Evolutionary conservation across 2,888 invertebrate species (phyloP), one percentile per base, ranked within the genome.

Genomic region (Heliconius ethilla): DNA sequence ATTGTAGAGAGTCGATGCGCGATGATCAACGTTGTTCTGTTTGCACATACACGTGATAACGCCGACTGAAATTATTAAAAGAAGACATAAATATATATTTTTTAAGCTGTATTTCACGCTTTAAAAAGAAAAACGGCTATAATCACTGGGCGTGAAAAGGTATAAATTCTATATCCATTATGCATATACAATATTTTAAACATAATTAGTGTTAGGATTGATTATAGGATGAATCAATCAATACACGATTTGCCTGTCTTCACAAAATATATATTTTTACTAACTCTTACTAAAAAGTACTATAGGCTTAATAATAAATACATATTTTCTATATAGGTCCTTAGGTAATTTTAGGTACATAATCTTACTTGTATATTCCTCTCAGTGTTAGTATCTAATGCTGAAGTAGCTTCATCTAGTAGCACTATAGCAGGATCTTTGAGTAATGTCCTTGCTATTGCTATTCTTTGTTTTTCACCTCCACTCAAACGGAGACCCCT

Each of bases 381-480:
- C 89, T 99, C 99, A 0, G 99, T 99, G 86, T 98, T 96, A 0
- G 99, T 99, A 88, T 99, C 99, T 59, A 99, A 94, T 0, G 99
- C 99, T 76, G 98, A 99, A 0, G 98, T 98, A 3, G 98, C 99
- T 93, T 99, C 99, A 89, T 99, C 99, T 13, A 99, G 92, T 6
- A 99, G 93, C 15, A 99, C 97, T 80, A 99, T 97, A 62, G 96
- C 95, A 0, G 99, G 99, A 5, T 98, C 96, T 90, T 99, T 99
- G 37, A 99, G 95, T 37, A 99, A 95, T 0, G 99, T 99, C 81
- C 99, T 95, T 0, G 99, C 99, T 82, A 99, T 99, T 0, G 99
- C 99, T 78, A 99, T 98, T 82, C 99, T 95, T 89, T 99, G 99
- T 87, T 99, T 99, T 89, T 99, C 99, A 3, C 99, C 99, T 3